phyloP scores from a whole-genome alignment of 2,113 vertebrate species.

The Spilogale gracilis region DNA sequence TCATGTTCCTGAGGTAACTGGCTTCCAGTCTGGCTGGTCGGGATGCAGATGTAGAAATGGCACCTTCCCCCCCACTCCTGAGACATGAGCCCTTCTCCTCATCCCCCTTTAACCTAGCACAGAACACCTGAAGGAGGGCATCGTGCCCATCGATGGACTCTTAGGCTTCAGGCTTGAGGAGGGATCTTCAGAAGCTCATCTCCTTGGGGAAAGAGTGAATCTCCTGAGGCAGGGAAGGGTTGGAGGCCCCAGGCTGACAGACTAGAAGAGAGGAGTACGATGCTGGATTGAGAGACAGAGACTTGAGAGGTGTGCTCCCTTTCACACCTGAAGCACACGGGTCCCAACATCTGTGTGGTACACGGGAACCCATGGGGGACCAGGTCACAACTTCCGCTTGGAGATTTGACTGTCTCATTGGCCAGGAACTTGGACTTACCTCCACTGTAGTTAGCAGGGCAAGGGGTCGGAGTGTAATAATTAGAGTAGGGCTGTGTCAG shows the following conservation, averaged over 20 bases:
- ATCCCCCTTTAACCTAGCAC: neutral
- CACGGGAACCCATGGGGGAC: neutral
- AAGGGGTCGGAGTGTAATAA: too few species aligned
- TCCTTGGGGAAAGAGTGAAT: neutral
- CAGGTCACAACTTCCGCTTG: neutral
- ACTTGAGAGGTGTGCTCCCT: neutral
- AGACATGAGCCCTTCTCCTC: fast-evolving
- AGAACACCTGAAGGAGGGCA: too few species aligned
- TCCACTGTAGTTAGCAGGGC: neutral
- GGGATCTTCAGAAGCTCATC: neutral
- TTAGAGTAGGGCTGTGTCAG: too few species aligned
- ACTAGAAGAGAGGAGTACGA: neutral
- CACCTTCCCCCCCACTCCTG: neutral
- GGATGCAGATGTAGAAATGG: neutral
- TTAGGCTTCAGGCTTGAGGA: neutral
- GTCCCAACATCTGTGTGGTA: neutral
- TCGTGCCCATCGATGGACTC: fast-evolving
- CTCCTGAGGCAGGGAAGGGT: neutral
- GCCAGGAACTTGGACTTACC: neutral
- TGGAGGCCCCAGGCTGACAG: neutral
- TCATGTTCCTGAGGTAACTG: neutral
- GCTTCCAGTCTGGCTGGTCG: neutral
- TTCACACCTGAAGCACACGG: neutral
- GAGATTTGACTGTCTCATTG: neutral
- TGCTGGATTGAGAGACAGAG: neutral